Evolutionary conservation across 2,888 invertebrate species (phyloP), one percentile per base, ranked within the genome.

Genomic region (Drosophila putrida): DNA sequence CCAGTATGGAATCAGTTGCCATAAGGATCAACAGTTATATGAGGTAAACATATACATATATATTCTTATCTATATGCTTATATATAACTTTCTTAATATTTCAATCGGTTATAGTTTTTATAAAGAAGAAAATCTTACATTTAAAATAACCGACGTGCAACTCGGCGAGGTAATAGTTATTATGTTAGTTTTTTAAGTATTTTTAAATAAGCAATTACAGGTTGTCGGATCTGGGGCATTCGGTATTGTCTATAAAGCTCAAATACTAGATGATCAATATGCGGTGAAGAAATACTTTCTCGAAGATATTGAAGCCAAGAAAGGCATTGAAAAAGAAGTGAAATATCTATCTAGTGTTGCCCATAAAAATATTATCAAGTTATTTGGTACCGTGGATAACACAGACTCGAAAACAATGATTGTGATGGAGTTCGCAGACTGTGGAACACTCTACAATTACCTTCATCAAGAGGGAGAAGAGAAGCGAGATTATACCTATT

Each of bases 391-490:
- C 6, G 35, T 38, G 11, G 4, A 8, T 20, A 35, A 6, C 4
- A 9, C 35, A 8, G 54, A 54, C 5, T 11, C 5, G 0, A 44
- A 10, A 13, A 47, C 46, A 20, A 20, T 54, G 13, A 38, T 54
- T 54, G 8, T 66, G 1, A 54, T 66, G 66, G 66, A 66, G 33
- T 57, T 39, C 11, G 63, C 63, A 10, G 54, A 67, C 27, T 57
- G 63, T 36, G 67, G 67, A 28, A 46, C 67, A 9, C 63, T 67
- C 11, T 4, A 63, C 33, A 28, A 51, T 8, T 63, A 44, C 28
- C 8, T 67, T 6, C 43, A 67, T 31, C 1, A 4, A 1, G 10
- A 55, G 1, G 47, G 41, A 9, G 9, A 10, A 10, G 6, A 47
- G 1, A 47, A 11, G 25, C 46, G n/a, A 9, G 11, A 8, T 8